Percentiles rank a stretch among this genome's conserved stretches.
Conservation (phyloP, 2,113 vertebrate genomes). For the Sciurus niger region DNA sequence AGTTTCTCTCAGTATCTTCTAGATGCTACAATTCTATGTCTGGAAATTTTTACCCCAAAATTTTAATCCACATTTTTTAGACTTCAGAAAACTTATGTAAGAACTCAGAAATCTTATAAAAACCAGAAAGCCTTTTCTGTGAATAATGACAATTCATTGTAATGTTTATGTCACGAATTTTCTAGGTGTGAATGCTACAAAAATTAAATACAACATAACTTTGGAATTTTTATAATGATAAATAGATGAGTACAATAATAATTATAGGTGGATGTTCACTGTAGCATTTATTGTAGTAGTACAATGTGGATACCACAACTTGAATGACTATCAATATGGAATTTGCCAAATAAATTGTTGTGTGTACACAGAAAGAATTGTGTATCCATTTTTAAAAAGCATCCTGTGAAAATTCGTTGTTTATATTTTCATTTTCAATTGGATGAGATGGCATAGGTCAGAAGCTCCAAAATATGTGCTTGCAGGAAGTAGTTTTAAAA, state of each 20-base stretch:
- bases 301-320: not conserved
- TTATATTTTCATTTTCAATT: conserved; percentile 8
- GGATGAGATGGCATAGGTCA: not conserved
- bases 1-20: not conserved
- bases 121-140: not conserved
- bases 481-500: conserved; percentile 1
- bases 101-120: conserved; percentile 5
- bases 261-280: not conserved
- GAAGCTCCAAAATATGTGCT: conserved; percentile 37
- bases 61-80: not conserved
- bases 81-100: conserved; percentile 52
- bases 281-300: not conserved
- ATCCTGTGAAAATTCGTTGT: not conserved
- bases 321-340: not conserved
- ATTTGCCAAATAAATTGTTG: conserved; percentile 32
- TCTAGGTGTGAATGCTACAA: not conserved
- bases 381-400: not conserved
- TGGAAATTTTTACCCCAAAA: not conserved
- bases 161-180: not conserved
- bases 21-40: not conserved
- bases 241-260: not conserved
- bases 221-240: conserved; percentile 2
- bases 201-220: not conserved
- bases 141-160: not conserved
- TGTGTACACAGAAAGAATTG: not conserved